A percentile compares a stretch with the other conserved stretches of the same genome.
These are phyloP conservation scores for Pygoscelis adeliae DNA, from an alignment of 2,113 vertebrate genomes.

Conservation along the genomic window DNA sequence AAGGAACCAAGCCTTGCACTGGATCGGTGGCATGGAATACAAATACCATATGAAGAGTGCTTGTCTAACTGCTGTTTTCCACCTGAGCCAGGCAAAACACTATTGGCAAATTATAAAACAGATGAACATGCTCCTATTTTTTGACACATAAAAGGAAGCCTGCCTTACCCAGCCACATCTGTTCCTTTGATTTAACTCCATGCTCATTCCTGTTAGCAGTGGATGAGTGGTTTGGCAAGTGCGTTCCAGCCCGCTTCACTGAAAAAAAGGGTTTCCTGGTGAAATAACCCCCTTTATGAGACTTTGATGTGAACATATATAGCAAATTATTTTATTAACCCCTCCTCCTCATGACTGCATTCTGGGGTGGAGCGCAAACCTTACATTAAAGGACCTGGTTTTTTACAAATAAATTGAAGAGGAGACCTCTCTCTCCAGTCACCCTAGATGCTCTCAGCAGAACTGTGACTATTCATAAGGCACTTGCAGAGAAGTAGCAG, in stretches of 20 bases:
- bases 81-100: slow-evolving; percentile 25
- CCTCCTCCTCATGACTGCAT: not conserved
- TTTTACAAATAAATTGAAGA: not conserved
- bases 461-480: not conserved
- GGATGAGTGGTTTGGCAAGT: not conserved
- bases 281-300: not conserved
- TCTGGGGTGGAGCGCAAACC: not conserved
- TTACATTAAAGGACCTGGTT: not conserved
- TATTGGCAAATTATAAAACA: not conserved
- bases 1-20: not conserved
- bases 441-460: not conserved
- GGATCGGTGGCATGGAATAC: not conserved
- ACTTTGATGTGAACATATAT: not conserved
- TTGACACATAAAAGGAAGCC: not conserved
- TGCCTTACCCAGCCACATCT: slow-evolving; percentile 9
- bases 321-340: not conserved
- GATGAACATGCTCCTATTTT: not conserved
- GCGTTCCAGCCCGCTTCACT: not conserved
- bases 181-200: slow-evolving; percentile 25
- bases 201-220: not conserved
- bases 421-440: not conserved
- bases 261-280: not conserved
- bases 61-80: slow-evolving; percentile 1
- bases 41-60: not conserved
- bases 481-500: not conserved